A percentile compares a stretch with the other conserved stretches of the same genome.
Evolutionary conservation across 2,113 vertebrate genomes (phyloP).

Genomic region (rabbit (Oryctolagus cuniculus)): DNA sequence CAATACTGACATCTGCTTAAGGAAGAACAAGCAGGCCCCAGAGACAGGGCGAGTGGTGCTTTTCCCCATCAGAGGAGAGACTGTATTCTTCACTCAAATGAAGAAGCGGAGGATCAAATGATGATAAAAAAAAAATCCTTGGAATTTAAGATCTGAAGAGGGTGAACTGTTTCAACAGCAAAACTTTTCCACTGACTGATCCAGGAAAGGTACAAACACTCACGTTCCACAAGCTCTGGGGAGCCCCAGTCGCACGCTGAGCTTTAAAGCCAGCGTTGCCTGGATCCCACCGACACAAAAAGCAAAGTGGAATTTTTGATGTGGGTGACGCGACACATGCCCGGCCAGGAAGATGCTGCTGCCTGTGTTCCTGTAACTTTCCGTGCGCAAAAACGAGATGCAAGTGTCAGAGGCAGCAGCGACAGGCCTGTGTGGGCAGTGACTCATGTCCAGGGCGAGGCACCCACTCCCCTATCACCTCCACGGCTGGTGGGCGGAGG

Average conservation of each 20-base stretch:
- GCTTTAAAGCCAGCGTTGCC: neutral
- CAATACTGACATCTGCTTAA: neutral
- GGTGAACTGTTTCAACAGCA: constrained; percentile 46
- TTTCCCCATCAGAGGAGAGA: neutral
- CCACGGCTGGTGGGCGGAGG: neutral
- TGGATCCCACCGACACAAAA: neutral
- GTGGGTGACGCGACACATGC: constrained; percentile 33
- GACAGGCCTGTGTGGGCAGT: constrained; percentile 51
- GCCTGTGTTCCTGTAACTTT: constrained; percentile 59
- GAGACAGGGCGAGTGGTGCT: neutral
- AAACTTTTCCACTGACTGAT: neutral
- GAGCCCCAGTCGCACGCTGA: neutral
- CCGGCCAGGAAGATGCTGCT: neutral
- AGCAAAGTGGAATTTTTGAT: neutral
- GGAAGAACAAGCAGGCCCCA: neutral
- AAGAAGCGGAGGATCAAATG: neutral
- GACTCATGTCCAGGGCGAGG: neutral
- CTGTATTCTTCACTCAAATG: neutral
- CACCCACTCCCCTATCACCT: neutral
- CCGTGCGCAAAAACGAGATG: constrained; percentile 35
- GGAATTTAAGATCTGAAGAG: constrained; percentile 1
- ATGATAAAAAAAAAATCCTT: neutral
- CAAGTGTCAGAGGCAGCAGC: neutral
- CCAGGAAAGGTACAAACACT: neutral
- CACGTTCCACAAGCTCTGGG: neutral